Base-by-base conservation (phyloP, 1,140 invertebrate genomes). In the Temnothorax longispinosus region DNA sequence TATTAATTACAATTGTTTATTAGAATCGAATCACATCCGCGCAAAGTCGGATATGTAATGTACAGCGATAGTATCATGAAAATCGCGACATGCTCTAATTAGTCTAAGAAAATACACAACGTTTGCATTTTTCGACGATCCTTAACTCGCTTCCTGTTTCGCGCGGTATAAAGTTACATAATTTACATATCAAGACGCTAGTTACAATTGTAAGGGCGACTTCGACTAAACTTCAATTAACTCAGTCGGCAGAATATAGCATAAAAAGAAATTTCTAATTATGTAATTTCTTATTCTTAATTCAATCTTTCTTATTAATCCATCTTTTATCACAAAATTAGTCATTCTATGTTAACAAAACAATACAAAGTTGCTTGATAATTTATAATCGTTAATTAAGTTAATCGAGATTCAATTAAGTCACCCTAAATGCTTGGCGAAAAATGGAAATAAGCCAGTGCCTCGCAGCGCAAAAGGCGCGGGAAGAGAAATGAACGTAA, bases 31-130 rank as follows among this genome's bases (percentile, higher is more conserved):
- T 78, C 27, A 18, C 44, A 78, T 62, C 10, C 35, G 11, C 3
- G 35, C 38, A 41, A 77, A 60, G 15, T 62, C 15, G 41, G 3
- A 44, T 27, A 38, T 38, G 8, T 54, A 77, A 77, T 15, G 13
- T 32, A 21, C 8, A 77, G 8, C 1, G 38, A 56, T 60, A 77
- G 21, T 47, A 77, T 76, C 54, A n/a, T 38, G 18, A 76, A 8
- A 58, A 60, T 41, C 3, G 32, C 15, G 15, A 5, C 21, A 62
- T 44, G 75, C 75, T 77, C 75, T 62, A 77, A 77, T 62, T 77
- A 41, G 38, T 5, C 3, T 18, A 41, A 47, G 56, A 27, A 60
- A 27, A 47, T 69, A 60, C 74, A 56, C 21, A 76, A 76, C 15
- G 8, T 5, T 41, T 13, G 21, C 13, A 18, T 56, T 27, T 76